Evolutionary conservation across 2,888 invertebrate species (phyloP), one percentile per base, ranked within the genome.

Genomic region (Amphipoea lucens): DNA sequence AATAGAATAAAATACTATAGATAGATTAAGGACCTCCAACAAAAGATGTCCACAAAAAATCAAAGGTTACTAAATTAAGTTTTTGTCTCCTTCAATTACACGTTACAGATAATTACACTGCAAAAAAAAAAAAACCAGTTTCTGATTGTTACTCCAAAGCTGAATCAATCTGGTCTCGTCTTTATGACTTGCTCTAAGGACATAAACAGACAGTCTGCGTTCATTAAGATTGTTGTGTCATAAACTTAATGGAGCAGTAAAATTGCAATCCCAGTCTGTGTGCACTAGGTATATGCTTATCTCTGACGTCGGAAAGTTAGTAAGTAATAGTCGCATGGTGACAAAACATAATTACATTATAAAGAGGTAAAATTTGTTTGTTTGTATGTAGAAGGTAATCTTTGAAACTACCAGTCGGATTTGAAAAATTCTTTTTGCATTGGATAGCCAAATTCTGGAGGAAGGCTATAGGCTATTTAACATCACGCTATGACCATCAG

Each of bases 231-330:
- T 63, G 29, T 29, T 29, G 76, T 79, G 71, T 63, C 84, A 63
- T 86, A 85, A 85, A 85, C 4, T 83, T 86, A 74, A 86, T 79
- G 79, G 87, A 83, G 87, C 84, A 29, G 79, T 85, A 75, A 85
- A 87, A 69, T 76, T 23, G 65, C 45, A 66, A 77, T 79, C 45
- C 51, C 57, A 23, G 42, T 45, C 48, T 29, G 62, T 79, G 54
- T 57, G 63, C 54, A 51, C 67, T 65, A 40, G 79, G 73, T 70
- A 40, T 14, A 74, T 29, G 48, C 29, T 73, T 76, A 62, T 73
- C 51, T 81, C 0, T 51, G 63, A 81, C 75, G 57, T 48, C 11
- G 57, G 4, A 4, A n/a, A 11, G 57, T 60, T 57, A 23, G 20
- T 54, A 23, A 11, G 4, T 57, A 9, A n/a, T 57, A 23, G 67